Evolutionary conservation across 2,888 invertebrate species (phyloP).

Genomic region (Mesodorylaimus sp.): DNA sequence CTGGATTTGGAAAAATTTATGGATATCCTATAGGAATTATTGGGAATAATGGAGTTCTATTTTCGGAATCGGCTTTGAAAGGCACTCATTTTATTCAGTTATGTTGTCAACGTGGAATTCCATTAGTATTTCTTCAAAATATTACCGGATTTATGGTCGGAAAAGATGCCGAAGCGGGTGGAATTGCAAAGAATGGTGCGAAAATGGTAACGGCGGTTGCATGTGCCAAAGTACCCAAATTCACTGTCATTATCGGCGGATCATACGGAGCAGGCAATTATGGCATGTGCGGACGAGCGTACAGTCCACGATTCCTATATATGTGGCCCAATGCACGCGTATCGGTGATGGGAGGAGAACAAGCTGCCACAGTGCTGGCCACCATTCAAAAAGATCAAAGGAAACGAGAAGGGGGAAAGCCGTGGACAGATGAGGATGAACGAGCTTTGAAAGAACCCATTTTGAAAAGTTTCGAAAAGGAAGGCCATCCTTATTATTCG

Average conservation of each 20-base stretch:
- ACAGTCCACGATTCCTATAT: constrained; percentile 71
- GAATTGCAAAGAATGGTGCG: constrained; percentile 96
- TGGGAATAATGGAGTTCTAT: constrained; percentile 90
- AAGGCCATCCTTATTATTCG: constrained; percentile 77
- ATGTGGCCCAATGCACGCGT: constrained; percentile 97
- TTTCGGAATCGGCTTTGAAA: constrained; percentile 85
- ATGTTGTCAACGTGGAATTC: constrained; percentile 82
- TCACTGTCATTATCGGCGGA: constrained; percentile 88
- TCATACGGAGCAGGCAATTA: constrained; percentile 97
- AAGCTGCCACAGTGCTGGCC: constrained; percentile 48
- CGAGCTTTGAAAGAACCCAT: constrained; percentile 65
- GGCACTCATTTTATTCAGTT: constrained; percentile 94
- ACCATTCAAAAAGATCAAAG: constrained; percentile 66
- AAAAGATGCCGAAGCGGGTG: constrained; percentile 79
- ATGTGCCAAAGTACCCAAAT: constrained; percentile 88
- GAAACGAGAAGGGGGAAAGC: constrained; percentile 37
- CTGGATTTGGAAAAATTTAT: constrained; percentile 76
- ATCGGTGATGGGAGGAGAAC: constrained; percentile 94
- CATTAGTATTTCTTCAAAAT: constrained; percentile 86
- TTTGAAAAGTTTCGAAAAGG: constrained; percentile 67
- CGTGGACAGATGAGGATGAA: constrained; percentile 61
- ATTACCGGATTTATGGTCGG: constrained; percentile 98
- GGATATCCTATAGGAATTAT: constrained; percentile 82
- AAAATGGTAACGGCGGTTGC: constrained; percentile 99
- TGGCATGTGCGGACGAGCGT: constrained; percentile 56